Evolutionary conservation across 2,797 vertebrate species (phyloP), one percentile per base, ranked within the genome.

Genomic region (Spea hammondii): DNA sequence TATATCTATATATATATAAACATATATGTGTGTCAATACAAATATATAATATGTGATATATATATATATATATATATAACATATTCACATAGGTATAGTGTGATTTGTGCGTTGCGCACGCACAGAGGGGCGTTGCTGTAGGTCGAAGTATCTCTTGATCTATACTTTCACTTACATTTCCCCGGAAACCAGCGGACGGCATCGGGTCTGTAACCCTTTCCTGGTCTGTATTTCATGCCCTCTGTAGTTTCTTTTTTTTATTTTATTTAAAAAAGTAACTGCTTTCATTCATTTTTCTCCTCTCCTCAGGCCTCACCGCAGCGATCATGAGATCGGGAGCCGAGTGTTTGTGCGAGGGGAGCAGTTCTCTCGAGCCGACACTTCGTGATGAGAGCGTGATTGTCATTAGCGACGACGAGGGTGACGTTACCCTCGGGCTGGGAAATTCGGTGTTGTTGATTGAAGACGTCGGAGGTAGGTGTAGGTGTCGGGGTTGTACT

Each of bases 391-490:
- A 79, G 46, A 74, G 12, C 0, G 1, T 89, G 0, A 87, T 88
- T 72, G 67, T 88, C 46, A 87, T 87, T 71, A 86, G 86, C 0
- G 87, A 87, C 0, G 83, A 87, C 0, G 85, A 88, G 60, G 65
- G 50, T 0, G 78, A 82, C 0, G 9, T 55, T 0, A 84, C 85
- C 10, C 0, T 9, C 47, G 17, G 67, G 0, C 47, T 60, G 0
- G 84, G 65, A 10, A 84, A 12, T 9, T 86, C 84, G 0, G 80
- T 89, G 6, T 2, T 87, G 0, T 1, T 89, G 0, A 79, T 85
- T 0, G 86, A 88, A 4, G 32, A 74, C 9, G 8, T 72, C 0
- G 0, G 32, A 4, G 82, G 88, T 88, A 57, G 72, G 84, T 72
- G 55, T 32, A 32, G 32, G 32, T 32, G 32, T 32, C 32, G 32